phyloP scores from a whole-genome alignment of 2,113 vertebrate species.

The Herpetotheres cachinnans region DNA sequence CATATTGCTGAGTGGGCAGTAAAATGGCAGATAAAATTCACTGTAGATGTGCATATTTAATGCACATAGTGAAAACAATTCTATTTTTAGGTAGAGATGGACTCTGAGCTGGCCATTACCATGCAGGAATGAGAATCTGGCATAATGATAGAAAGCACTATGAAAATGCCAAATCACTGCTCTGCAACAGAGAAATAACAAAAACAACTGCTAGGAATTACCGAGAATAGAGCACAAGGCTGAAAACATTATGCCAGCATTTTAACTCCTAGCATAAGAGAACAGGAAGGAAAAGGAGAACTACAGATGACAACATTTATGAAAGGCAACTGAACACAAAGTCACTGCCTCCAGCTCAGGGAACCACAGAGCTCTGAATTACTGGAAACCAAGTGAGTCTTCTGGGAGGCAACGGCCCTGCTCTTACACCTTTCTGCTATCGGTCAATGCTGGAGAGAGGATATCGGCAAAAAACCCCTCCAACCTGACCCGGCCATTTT shows the following conservation, averaged over 20 bases:
- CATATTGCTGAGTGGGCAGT: not conserved
- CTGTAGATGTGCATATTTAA: not conserved
- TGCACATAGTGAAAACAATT: not conserved
- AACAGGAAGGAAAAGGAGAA: not conserved
- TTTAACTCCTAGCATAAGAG: not conserved
- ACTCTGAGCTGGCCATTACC: not conserved
- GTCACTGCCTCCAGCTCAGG: not conserved
- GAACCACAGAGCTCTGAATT: not conserved
- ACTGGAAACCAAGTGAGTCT: not conserved
- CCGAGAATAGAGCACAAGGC: not conserved
- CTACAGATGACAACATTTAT: not conserved
- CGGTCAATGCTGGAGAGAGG: not conserved
- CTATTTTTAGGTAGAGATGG: not conserved
- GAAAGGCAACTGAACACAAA: not conserved
- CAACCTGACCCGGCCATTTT: rapidly evolving
- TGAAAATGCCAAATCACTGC: not conserved
- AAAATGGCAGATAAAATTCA: not conserved
- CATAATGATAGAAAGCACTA: rapidly evolving
- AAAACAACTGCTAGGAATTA: not conserved
- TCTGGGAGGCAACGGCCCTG: not conserved
- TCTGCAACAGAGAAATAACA: not conserved
- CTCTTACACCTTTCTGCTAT: not conserved
- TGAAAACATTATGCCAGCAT: not conserved
- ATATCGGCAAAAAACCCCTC: not conserved
- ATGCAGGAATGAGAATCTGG: not conserved